phyloP scores from a whole-genome alignment of 2,888 invertebrate genomes.

The Drosophila prostipennis region DNA sequence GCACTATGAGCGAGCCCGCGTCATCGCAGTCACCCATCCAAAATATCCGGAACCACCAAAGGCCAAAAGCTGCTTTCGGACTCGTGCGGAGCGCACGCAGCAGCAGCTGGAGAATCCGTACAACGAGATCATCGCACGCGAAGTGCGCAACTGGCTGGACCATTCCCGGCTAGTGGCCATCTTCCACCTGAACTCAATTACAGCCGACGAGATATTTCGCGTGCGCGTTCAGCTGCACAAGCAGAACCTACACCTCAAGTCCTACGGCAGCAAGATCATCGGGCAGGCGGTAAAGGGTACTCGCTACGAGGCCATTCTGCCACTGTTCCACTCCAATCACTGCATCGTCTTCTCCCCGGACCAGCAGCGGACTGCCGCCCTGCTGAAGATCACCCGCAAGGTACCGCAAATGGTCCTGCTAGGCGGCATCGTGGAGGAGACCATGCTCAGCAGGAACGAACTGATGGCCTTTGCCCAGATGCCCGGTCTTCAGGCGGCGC shows the following conservation, averaged over 20 bases:
- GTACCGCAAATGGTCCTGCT: conserved; percentile 89
- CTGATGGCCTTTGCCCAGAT: conserved; percentile 88
- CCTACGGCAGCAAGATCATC: conserved; percentile 88
- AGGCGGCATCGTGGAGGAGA: conserved; percentile 91
- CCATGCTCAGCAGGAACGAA: conserved; percentile 88
- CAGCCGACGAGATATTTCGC: conserved; percentile 87
- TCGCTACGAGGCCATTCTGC: conserved; percentile 88
- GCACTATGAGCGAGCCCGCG: conserved; percentile 88
- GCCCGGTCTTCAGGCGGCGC: conserved; percentile 87
- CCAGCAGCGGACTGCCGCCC: conserved; percentile 86
- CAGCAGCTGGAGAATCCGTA: conserved; percentile 88
- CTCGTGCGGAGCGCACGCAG: conserved; percentile 61
- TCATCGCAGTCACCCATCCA: conserved; percentile 88
- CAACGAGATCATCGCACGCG: conserved; percentile 89
- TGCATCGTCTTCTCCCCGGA: conserved; percentile 90
- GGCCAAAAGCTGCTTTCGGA: conserved; percentile 85
- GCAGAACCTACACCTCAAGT: conserved; percentile 89
- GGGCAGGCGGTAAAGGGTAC: conserved; percentile 88
- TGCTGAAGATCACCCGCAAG: conserved; percentile 89
- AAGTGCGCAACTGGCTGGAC: conserved; percentile 89
- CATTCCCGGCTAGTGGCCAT: conserved; percentile 90
- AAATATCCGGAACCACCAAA: conserved; percentile 86
- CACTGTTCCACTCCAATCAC: conserved; percentile 88
- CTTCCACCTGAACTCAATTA: conserved; percentile 90
- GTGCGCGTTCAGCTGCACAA: conserved; percentile 87